These are phyloP conservation scores for Melinopterus prodromus DNA, from an alignment of 2,888 invertebrate genomes.

Conservation along the genomic window DNA sequence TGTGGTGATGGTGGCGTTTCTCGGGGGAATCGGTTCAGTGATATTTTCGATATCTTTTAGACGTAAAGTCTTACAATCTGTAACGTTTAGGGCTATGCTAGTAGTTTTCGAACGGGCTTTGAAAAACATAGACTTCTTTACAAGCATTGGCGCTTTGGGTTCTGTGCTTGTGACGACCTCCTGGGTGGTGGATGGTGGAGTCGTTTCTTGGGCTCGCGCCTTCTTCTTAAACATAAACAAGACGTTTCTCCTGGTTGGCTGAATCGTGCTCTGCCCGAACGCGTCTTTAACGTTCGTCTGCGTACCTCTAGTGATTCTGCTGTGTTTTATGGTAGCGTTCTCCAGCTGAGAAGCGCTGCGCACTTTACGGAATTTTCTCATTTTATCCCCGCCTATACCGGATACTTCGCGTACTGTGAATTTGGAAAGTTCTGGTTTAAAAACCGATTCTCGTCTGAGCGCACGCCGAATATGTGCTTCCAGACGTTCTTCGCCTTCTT, in stretches of 20 bases:
- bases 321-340: not conserved
- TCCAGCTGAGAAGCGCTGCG: not conserved
- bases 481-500: constrained; percentile 43
- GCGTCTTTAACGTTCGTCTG: not conserved
- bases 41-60: constrained; percentile 12
- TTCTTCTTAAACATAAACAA: not conserved
- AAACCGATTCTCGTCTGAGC: constrained; percentile 44
- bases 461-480: constrained; percentile 44
- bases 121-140: not conserved
- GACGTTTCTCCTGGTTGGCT: not conserved
- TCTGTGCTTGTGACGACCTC: not conserved
- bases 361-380: constrained; percentile 29
- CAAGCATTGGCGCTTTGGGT: not conserved
- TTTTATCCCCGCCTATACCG: constrained; percentile 26
- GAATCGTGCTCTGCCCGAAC: not conserved
- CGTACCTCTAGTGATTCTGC: not conserved
- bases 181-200: not conserved
- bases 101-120: not conserved
- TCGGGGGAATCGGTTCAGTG: constrained; percentile 5
- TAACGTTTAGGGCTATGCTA: not conserved
- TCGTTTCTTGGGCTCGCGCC: not conserved
- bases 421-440: constrained; percentile 48
- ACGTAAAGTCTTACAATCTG: not conserved
- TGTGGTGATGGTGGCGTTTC: not conserved
- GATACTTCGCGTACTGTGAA: constrained; percentile 44